These are phyloP conservation scores for Tolypeutes matacus DNA, from an alignment of 2,797 vertebrate species.

Conservation along the genomic window DNA sequence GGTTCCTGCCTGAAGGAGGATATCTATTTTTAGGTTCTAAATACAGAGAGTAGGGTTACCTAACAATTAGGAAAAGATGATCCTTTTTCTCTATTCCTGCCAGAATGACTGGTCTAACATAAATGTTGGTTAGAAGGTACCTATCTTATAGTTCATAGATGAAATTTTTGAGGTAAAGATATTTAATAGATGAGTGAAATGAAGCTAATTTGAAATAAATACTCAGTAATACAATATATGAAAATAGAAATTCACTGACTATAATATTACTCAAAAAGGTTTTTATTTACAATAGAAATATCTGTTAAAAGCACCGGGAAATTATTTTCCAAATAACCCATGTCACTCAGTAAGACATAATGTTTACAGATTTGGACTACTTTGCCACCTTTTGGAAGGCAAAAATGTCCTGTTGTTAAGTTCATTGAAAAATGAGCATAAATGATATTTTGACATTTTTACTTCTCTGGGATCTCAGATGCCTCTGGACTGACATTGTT, in stretches of 20 bases:
- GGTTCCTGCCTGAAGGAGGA: not conserved
- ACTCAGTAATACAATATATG: not conserved
- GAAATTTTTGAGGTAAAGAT: not conserved
- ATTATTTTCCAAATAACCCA: not conserved
- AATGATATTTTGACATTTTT: not conserved
- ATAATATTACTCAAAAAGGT: not conserved
- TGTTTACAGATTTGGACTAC: not conserved
- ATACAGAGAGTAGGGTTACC: not conserved
- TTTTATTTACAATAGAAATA: not conserved
- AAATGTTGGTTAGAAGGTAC: not conserved
- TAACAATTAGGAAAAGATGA: not conserved
- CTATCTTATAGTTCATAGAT: not conserved
- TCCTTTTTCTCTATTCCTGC: not conserved
- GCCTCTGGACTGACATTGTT: not conserved
- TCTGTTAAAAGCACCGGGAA: not conserved
- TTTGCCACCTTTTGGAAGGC: not conserved
- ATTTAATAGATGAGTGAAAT: not conserved
- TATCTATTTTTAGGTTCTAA: not conserved
- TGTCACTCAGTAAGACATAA: not conserved
- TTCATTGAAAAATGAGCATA: not conserved
- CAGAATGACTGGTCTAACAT: not conserved
- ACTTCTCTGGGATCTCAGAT: not conserved
- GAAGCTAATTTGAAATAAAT: slow-evolving; percentile 2
- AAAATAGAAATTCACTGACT: not conserved
- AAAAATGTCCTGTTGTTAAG: not conserved